These are phyloP conservation scores for Epizoanthus stellaris DNA, from an alignment of 92 coral and sea anemone genomes.

Conservation along the genomic window DNA sequence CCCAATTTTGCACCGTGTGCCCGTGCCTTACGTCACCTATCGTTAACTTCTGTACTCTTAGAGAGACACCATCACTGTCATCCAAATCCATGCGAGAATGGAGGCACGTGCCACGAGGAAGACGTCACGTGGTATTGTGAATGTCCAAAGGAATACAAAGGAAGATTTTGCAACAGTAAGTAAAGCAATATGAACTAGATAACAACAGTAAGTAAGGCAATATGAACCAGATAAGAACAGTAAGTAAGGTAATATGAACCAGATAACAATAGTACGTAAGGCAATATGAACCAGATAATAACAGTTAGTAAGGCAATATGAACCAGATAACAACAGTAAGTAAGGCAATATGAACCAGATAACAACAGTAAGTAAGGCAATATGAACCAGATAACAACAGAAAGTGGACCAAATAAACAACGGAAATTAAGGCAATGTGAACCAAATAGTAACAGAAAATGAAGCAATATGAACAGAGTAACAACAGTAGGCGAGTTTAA, in stretches of 20 bases:
- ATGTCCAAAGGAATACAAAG: slow-evolving; percentile 84
- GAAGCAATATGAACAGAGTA: no score
- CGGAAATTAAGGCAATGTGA: no score
- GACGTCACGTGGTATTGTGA: slow-evolving; percentile 86
- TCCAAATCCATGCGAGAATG: slow-evolving; percentile 97
- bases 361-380: no score
- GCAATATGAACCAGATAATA: not conserved
- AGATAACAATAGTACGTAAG: not conserved
- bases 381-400: no score
- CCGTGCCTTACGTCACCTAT: not conserved
- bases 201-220: not conserved
- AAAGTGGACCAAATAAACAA: no score
- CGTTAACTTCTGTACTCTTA: not conserved
- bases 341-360: no score
- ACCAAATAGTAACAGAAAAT: no score
- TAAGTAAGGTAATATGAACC: not conserved
- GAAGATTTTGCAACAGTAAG: slow-evolving; percentile 79
- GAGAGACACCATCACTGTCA: slow-evolving; percentile 75
- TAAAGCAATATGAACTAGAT: not conserved
- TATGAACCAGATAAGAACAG: not conserved
- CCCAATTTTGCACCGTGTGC: no score
- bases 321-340: not conserved
- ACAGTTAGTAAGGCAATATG: not conserved
- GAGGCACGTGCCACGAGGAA: slow-evolving; percentile 88
- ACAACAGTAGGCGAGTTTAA: no score